These are phyloP conservation scores for Strigamia maritima DNA, from an alignment of 2,888 invertebrate genomes.

Conservation along the genomic window DNA sequence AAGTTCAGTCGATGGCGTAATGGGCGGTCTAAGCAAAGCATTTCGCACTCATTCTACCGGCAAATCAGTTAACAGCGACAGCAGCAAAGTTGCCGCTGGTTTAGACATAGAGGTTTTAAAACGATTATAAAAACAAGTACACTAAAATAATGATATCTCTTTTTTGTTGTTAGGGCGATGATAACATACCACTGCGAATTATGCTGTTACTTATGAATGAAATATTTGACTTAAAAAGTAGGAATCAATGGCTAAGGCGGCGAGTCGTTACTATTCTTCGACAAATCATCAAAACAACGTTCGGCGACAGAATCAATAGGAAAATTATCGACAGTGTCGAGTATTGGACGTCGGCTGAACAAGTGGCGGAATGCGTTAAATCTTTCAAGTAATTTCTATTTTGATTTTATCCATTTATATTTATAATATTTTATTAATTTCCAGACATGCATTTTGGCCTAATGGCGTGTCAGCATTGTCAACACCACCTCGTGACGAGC, in stretches of 20 bases:
- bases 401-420: too few species aligned
- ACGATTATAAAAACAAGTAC: background rate
- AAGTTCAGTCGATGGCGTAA: conserved; percentile 77
- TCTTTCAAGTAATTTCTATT: conserved; percentile 65
- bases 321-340: conserved; percentile 85
- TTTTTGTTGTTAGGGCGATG: conserved; percentile 54
- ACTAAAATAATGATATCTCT: background rate
- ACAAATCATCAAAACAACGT: conserved; percentile 74
- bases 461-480: conserved; percentile 59
- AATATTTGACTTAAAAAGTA: conserved; percentile 75
- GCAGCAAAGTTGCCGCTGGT: conserved; percentile 52
- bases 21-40: conserved; percentile 75
- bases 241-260: conserved; percentile 76
- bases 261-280: conserved; percentile 70
- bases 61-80: background rate
- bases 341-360: conserved; percentile 78
- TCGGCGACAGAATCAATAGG: conserved; percentile 78
- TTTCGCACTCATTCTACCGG: conserved; percentile 53
- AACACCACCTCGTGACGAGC: conserved; percentile 57
- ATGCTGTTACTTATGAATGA: conserved; percentile 77
- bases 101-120: conserved; percentile 59
- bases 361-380: conserved; percentile 80
- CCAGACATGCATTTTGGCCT: conserved; percentile 61
- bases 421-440: background rate
- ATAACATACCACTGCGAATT: conserved; percentile 77